Evolutionary conservation across 2,888 invertebrate species (phyloP).

Genomic region (Keiferia lycopersicella): DNA sequence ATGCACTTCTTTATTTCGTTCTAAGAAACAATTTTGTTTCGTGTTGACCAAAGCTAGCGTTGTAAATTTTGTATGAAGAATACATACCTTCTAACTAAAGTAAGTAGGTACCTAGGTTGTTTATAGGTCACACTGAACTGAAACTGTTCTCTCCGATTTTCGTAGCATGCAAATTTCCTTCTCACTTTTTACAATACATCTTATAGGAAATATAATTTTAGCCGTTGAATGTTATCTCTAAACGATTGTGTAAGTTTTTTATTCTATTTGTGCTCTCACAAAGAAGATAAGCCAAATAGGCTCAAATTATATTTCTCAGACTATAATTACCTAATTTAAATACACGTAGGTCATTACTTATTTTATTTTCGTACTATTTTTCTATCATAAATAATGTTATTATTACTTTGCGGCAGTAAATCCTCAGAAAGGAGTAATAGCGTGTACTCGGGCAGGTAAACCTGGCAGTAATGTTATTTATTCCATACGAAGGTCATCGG

Average conservation of each 20-base stretch:
- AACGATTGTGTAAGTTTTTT: too few relatives aligned
- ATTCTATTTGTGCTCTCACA: too few relatives aligned
- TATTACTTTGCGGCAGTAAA: background rate
- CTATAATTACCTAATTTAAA: too few relatives aligned
- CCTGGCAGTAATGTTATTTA: slow-evolving; percentile 9
- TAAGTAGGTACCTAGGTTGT: too few relatives aligned
- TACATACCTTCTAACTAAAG: background rate
- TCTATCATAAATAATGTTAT: background rate
- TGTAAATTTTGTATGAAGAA: background rate
- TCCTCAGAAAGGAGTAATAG: background rate
- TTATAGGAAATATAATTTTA: too few relatives aligned
- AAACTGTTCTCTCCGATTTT: too few relatives aligned
- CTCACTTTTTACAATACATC: background rate
- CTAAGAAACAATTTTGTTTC: background rate
- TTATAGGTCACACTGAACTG: too few relatives aligned
- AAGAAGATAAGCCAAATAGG: too few relatives aligned
- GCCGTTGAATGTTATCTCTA: too few relatives aligned
- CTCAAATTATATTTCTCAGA: too few relatives aligned
- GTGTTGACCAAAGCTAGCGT: background rate
- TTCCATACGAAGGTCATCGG: slow-evolving; percentile 24
- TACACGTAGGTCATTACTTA: background rate
- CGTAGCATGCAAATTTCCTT: background rate
- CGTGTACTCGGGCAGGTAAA: background rate
- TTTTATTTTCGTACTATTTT: background rate
- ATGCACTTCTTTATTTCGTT: slow-evolving; percentile 4